Conservation (phyloP, 2,113 vertebrate species). For the Larimichthys crocea region DNA sequence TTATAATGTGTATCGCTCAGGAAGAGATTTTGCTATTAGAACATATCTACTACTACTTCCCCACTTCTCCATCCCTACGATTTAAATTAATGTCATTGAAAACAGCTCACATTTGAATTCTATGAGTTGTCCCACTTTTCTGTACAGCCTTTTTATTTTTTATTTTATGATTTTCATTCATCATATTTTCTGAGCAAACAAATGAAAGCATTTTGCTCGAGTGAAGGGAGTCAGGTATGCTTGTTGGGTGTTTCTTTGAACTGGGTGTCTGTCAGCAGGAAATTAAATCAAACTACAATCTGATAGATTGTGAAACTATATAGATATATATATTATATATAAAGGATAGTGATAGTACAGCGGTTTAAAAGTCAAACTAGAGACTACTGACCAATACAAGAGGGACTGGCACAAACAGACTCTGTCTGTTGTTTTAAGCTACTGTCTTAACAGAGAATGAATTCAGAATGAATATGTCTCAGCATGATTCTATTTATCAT, state of each 20-base stretch:
- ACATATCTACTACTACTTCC: too few relatives aligned
- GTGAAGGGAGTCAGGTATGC: too few relatives aligned
- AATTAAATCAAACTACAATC: neutral
- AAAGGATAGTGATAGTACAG: neutral
- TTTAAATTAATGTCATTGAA: neutral
- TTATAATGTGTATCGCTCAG: neutral
- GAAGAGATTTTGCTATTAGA: too few relatives aligned
- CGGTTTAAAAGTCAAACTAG: neutral
- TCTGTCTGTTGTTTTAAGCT: neutral
- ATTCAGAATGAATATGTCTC: constrained; percentile 4
- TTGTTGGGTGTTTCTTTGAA: neutral
- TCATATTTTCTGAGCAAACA: neutral
- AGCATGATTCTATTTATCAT: neutral
- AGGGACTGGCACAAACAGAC: neutral
- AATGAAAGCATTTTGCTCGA: neutral
- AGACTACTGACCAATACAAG: neutral
- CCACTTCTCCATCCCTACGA: neutral
- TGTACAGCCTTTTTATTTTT: neutral
- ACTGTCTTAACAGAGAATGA: neutral
- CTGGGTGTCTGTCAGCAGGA: neutral
- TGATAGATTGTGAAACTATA: neutral
- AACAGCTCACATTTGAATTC: neutral
- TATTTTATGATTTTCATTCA: neutral
- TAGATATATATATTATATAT: too few relatives aligned
- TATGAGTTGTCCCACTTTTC: neutral